Evolutionary conservation across 2,888 invertebrate genomes (phyloP).

Genomic region (Eutolmus rufibarbis): DNA sequence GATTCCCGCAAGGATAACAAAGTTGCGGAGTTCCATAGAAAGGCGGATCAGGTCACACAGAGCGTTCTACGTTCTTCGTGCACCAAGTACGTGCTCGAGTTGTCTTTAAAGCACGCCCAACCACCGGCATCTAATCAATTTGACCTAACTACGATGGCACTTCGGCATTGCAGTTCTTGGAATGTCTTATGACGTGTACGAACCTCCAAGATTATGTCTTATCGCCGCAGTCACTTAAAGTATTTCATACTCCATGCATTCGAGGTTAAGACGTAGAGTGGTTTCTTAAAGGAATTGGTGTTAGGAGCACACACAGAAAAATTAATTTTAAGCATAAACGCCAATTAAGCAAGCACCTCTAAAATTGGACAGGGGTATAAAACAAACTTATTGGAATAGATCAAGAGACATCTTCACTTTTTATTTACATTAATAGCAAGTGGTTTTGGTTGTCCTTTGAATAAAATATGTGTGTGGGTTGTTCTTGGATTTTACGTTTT

Average conservation of each 20-base stretch:
- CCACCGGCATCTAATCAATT: background rate
- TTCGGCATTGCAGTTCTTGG: background rate
- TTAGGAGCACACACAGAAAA: background rate
- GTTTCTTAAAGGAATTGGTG: background rate
- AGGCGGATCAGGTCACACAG: background rate
- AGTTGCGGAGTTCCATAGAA: background rate
- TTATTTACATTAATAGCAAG: background rate
- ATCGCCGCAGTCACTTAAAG: background rate
- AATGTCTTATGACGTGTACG: background rate
- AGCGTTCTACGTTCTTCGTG: background rate
- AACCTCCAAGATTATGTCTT: background rate
- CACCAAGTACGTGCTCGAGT: background rate
- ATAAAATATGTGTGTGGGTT: background rate
- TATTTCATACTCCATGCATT: background rate
- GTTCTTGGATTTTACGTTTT: background rate
- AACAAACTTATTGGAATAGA: background rate
- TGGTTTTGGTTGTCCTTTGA: background rate
- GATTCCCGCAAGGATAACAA: background rate
- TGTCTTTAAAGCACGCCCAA: conserved; percentile 1
- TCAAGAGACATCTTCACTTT: background rate
- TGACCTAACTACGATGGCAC: background rate
- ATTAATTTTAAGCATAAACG: background rate
- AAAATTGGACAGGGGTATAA: background rate
- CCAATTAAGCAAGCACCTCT: background rate
- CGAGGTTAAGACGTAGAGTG: background rate